Conservation (phyloP, 2,888 invertebrate genomes). For the Ochropacha duplaris region DNA sequence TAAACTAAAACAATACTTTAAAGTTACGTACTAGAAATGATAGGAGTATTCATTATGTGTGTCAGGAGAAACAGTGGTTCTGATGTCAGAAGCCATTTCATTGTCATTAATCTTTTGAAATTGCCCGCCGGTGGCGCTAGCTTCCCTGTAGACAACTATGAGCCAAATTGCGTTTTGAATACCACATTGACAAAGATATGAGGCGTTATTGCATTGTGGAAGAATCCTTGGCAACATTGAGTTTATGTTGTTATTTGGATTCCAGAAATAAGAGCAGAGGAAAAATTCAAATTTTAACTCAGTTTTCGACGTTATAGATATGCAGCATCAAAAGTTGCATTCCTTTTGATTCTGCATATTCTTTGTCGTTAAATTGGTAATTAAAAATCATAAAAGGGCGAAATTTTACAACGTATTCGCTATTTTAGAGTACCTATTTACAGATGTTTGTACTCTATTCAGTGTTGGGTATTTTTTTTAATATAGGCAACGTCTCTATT, state of each 20-base stretch:
- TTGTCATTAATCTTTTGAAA: slow-evolving; percentile 45
- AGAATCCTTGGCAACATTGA: slow-evolving; percentile 7
- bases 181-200: slow-evolving; percentile 19
- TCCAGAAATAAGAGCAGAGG: background rate
- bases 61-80: slow-evolving; percentile 32
- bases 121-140: slow-evolving; percentile 26
- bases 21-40: slow-evolving; percentile 14
- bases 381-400: too few species aligned
- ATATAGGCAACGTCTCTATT: too few species aligned
- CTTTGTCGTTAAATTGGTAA: too few species aligned
- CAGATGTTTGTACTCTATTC: too few species aligned
- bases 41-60: slow-evolving; percentile 24
- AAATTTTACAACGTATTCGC: too few species aligned
- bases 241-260: too few species aligned
- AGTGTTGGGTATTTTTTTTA: too few species aligned
- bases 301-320: too few species aligned
- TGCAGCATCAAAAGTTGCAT: too few species aligned
- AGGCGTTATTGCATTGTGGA: slow-evolving; percentile 10
- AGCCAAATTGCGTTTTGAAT: slow-evolving; percentile 47
- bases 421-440: too few species aligned
- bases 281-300: too few species aligned
- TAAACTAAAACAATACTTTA: background rate
- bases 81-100: slow-evolving; percentile 36
- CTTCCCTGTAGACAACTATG: slow-evolving; percentile 22
- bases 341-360: too few species aligned